A percentile compares a stretch with the other conserved stretches of the same genome.
Evolutionary conservation across 2,113 vertebrate species (phyloP).

Genomic region (Cinclus cinclus): DNA sequence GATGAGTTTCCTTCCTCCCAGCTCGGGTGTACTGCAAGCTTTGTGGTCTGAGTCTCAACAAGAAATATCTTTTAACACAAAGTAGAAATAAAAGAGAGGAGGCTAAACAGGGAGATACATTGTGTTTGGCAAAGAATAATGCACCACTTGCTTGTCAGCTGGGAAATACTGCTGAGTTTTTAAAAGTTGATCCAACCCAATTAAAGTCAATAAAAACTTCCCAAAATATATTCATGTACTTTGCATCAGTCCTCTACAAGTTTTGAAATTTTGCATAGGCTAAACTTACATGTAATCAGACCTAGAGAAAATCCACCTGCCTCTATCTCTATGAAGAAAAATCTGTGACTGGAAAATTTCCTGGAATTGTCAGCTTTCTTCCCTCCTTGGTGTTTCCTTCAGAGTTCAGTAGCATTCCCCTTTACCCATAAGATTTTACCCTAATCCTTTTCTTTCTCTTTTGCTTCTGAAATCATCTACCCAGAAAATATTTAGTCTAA

Average conservation of each 20-base stretch:
- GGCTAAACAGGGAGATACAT: not conserved
- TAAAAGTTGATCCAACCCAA: not conserved
- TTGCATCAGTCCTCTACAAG: not conserved
- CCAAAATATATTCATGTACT: not conserved
- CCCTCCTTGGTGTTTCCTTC: not conserved
- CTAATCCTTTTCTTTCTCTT: not conserved
- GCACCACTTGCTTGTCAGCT: not conserved
- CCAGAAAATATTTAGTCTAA: not conserved
- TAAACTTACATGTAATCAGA: not conserved
- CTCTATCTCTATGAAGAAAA: not conserved
- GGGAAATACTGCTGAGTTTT: not conserved
- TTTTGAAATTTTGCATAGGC: not conserved
- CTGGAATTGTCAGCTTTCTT: not conserved
- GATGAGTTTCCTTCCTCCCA: not conserved
- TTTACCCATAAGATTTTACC: not conserved
- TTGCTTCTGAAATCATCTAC: not conserved
- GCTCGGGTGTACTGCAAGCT: fast-evolving
- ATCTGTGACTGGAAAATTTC: not conserved
- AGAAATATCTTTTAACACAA: not conserved
- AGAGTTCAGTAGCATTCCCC: not conserved
- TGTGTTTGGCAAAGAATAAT: not conserved
- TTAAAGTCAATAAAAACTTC: not conserved
- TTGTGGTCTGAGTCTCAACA: not conserved
- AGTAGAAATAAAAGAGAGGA: not conserved
- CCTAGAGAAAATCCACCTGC: not conserved